Percentiles rank a stretch among this genome's conserved stretches.
Conservation (phyloP, 2,113 vertebrate genomes). For the Ivindomyrus marchei region DNA sequence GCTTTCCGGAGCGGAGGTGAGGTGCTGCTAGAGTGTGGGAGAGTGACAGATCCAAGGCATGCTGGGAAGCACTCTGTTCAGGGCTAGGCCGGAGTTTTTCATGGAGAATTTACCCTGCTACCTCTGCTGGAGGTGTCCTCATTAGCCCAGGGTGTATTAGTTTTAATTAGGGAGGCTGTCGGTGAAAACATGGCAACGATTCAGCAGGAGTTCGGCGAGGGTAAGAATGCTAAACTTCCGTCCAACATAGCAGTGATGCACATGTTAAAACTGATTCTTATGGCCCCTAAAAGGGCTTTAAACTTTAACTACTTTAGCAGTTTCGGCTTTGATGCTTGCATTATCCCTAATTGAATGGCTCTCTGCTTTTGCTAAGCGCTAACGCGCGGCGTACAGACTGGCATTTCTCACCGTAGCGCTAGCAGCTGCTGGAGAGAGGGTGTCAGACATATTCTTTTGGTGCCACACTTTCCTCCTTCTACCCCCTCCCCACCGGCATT, state of each 20-base stretch:
- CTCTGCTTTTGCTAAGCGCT: not conserved
- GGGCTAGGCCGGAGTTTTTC: not conserved
- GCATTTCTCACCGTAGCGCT: not conserved
- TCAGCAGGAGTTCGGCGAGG: not conserved
- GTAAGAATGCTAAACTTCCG: not conserved
- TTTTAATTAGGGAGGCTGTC: conserved; percentile 3
- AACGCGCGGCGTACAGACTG: not conserved
- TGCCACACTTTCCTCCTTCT: conserved; percentile 25
- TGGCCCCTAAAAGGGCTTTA: not conserved
- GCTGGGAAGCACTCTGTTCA: not conserved
- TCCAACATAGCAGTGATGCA: not conserved
- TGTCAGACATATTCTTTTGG: conserved; percentile 22
- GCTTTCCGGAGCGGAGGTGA: not conserved
- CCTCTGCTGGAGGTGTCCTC: not conserved
- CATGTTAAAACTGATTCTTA: not conserved
- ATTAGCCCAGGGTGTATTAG: conserved; percentile 4
- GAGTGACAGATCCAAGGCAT: not conserved
- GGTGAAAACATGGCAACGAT: not conserved
- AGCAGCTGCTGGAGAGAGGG: not conserved
- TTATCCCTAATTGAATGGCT: not conserved
- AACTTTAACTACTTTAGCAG: not conserved
- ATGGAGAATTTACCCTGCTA: not conserved
- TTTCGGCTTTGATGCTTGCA: not conserved
- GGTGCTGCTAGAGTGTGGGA: not conserved
- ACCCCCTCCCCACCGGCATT: not conserved